Base-by-base conservation (phyloP, 2,113 vertebrate species). In the Nannospalax galili region DNA sequence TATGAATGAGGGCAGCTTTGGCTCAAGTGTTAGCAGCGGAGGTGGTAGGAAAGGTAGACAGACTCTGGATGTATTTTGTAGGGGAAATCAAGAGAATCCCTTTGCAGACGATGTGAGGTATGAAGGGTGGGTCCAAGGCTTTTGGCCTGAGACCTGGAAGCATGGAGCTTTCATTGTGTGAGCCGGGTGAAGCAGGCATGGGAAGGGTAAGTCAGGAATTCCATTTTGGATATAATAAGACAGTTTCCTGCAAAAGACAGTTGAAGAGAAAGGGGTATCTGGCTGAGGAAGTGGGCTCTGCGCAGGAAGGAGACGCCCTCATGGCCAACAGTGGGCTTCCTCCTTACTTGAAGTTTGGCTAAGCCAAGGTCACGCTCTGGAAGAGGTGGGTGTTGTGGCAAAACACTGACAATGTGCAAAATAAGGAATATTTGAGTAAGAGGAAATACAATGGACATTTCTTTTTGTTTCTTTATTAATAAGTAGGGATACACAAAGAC, bases 381-480 rank as follows among this genome's bases (percentile, higher is more conserved):
- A 30, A 82, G 60, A 81, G 14, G 4, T 0, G 1, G 1, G 4
- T 16, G 56, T 58, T 37, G 74, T 11, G 45, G 64, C 40, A 16
- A 24, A 84, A 85, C 9, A 52, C 19, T 7, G 77, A 81, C 37
- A 42, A 37, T 10, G 14, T 64, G 52, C 15, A 26, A 62, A 82
- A 28, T 12, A 16, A 35, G 79, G 42, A 56, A n/a, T 62, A 69
- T 62, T 37, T 64, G 60, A 88, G 35, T 35, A 52, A 88, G 37
- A 90, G 37, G 64, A 77, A 58, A 22, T 1, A n/a, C 65, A 67
- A 58, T 80, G 69, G 56, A 67, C 32, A 20, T 42, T 90, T 82
- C 86, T 89, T 60, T 87, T 79, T 58, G 74, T 92, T 93, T 97
- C 93, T 97, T 97, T 97, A 97, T 97, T 97, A 97, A 97, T 86